Conservation (phyloP, 2,888 invertebrate genomes). For the Perizoma flavofasciatum region DNA sequence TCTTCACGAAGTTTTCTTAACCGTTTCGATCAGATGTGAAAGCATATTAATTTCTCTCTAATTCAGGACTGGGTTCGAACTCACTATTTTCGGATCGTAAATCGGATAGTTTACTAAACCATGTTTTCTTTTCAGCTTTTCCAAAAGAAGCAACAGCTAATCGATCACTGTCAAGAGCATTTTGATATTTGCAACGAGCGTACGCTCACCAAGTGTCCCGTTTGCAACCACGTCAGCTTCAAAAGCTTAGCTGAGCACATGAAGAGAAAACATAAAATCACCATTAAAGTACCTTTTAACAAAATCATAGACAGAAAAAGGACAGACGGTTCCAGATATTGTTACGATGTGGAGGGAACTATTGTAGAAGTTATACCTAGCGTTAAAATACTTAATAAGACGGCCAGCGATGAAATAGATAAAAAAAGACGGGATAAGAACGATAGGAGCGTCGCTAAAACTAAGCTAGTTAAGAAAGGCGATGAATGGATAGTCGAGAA, state of each 20-base stretch:
- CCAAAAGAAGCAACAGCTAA: slow-evolving; percentile 56
- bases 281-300: slow-evolving; percentile 45
- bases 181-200: slow-evolving; percentile 62
- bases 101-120: neutral
- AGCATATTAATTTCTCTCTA: no score
- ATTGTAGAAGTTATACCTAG: slow-evolving; percentile 68
- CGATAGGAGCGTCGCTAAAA: slow-evolving; percentile 50
- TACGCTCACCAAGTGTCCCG: slow-evolving; percentile 65
- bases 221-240: slow-evolving; percentile 59
- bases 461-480: slow-evolving; percentile 60
- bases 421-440: slow-evolving; percentile 48
- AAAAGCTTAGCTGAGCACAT: slow-evolving; percentile 52
- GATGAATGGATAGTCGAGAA: slow-evolving; percentile 65
- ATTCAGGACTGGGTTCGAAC: no score
- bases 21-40: no score
- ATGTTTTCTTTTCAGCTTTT: slow-evolving; percentile 58
- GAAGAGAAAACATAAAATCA: slow-evolving; percentile 43
- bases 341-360: slow-evolving; percentile 50
- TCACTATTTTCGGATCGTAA: no score
- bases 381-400: slow-evolving; percentile 60
- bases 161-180: slow-evolving; percentile 63
- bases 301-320: slow-evolving; percentile 49
- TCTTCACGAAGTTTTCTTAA: no score
- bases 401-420: slow-evolving; percentile 57
- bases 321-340: slow-evolving; percentile 50